Conservation (phyloP, 2,797 vertebrate species). For the Hipposideros larvatus region DNA sequence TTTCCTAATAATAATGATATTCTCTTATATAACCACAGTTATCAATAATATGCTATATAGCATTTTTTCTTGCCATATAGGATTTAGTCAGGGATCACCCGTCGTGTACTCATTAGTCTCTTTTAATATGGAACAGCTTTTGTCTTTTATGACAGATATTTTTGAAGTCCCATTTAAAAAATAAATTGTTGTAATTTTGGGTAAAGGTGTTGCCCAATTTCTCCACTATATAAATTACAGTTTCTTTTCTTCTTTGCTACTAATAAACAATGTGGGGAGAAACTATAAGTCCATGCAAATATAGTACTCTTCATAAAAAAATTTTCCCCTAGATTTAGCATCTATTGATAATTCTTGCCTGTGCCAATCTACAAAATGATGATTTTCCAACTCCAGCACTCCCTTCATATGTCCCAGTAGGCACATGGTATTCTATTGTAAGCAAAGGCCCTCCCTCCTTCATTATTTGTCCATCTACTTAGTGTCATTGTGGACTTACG, state of each 20-base stretch:
- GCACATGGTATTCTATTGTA: not conserved
- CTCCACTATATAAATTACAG: conserved; percentile 11
- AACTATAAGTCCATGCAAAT: conserved; percentile 37
- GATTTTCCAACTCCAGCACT: conserved; percentile 15
- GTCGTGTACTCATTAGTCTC: not conserved
- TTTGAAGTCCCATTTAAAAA: not conserved
- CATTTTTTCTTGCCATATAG: not conserved
- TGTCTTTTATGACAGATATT: conserved; percentile 3
- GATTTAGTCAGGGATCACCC: not conserved
- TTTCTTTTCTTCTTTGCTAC: not conserved
- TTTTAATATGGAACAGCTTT: conserved; percentile 34
- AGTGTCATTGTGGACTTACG: not conserved
- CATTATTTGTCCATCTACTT: not conserved
- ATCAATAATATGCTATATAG: not conserved
- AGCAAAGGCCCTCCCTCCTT: not conserved
- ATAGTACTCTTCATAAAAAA: conserved; percentile 18
- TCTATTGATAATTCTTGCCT: conserved; percentile 33
- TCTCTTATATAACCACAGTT: conserved; percentile 18
- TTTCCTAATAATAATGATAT: conserved; percentile 43
- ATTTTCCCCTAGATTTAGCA: not conserved
- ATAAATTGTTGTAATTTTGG: conserved; percentile 31
- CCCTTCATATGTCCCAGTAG: not conserved
- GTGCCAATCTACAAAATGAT: not conserved
- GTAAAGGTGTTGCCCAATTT: conserved; percentile 38
- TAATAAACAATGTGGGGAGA: conserved; percentile 42